Evolutionary conservation across 2,797 vertebrate genomes (phyloP).

Genomic region (Gila robusta): DNA sequence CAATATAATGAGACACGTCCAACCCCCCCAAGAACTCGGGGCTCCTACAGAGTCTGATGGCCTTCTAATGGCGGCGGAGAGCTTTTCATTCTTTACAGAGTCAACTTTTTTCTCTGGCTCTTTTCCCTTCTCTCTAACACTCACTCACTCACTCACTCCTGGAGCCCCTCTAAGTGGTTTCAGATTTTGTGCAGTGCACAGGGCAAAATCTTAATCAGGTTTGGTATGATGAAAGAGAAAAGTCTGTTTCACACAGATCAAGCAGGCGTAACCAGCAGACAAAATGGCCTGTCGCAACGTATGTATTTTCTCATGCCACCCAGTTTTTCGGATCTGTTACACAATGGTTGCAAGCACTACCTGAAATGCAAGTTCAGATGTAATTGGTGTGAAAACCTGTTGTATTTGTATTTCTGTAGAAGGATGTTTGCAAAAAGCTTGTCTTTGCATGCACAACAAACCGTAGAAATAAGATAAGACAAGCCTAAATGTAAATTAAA

Average conservation of each 20-base stretch:
- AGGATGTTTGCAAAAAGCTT: constrained; percentile 21
- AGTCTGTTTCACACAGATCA: constrained; percentile 50
- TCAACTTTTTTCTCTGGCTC: constrained; percentile 51
- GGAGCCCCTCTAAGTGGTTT: constrained; percentile 64
- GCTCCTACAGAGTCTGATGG: constrained; percentile 62
- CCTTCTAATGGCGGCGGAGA: constrained; percentile 62
- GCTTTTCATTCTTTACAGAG: constrained; percentile 60
- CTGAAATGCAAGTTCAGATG: constrained; percentile 49
- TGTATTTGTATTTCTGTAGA: constrained; percentile 46
- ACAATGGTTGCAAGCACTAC: constrained; percentile 31
- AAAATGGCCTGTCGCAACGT: constrained; percentile 29
- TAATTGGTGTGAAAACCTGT: constrained; percentile 48
- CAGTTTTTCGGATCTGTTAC: constrained; percentile 10
- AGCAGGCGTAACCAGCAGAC: constrained; percentile 34
- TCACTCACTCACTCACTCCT: constrained; percentile 53
- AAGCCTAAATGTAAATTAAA: not conserved
- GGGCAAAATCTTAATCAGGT: constrained; percentile 56
- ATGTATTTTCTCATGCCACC: constrained; percentile 26
- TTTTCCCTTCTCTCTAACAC: constrained; percentile 49
- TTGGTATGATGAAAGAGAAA: constrained; percentile 52
- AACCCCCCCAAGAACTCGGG: constrained; percentile 54
- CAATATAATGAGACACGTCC: constrained; percentile 58
- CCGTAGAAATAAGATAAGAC: not conserved
- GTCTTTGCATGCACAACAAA: constrained; percentile 15
- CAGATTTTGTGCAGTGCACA: constrained; percentile 59